Evolutionary conservation across 2,113 vertebrate genomes (phyloP).

Genomic region (Chloropsis hardwickii): DNA sequence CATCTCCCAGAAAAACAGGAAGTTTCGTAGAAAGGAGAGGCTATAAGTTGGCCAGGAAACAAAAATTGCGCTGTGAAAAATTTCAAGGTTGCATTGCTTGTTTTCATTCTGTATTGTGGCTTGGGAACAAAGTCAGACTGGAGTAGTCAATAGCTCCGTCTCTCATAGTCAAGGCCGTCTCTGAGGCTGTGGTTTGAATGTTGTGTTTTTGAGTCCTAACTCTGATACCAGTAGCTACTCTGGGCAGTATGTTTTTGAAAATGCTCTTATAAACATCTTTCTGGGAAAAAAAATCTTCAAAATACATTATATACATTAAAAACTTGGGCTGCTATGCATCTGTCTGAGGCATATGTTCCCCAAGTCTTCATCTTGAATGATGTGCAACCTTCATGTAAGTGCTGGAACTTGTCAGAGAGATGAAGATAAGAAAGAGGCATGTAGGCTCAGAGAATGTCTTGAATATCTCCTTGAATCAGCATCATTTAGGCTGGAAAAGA

Average conservation of each 20-base stretch:
- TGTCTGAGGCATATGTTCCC: background rate
- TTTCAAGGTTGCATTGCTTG: constrained; percentile 52
- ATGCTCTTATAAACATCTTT: background rate
- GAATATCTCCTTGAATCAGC: background rate
- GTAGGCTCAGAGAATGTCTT: background rate
- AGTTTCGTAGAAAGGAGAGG: constrained; percentile 13
- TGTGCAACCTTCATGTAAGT: background rate
- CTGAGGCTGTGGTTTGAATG: background rate
- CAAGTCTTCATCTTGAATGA: background rate
- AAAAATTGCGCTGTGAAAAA: constrained; percentile 35
- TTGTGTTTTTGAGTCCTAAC: background rate
- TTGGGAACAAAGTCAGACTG: constrained; percentile 22
- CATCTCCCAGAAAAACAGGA: constrained; percentile 11
- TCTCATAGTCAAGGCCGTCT: constrained; percentile 22
- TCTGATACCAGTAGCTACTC: background rate
- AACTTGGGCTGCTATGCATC: background rate
- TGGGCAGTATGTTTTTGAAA: background rate
- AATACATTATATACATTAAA: background rate
- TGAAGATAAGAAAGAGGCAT: background rate
- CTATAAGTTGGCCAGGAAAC: background rate
- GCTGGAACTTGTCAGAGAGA: background rate
- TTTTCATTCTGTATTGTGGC: constrained; percentile 15
- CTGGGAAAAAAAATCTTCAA: background rate
- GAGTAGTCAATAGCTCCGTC: background rate
- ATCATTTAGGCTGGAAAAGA: background rate